A percentile compares a stretch with the other conserved stretches of the same genome.
Conservation (phyloP, 2,797 vertebrate genomes). For the Darevskia nairensis region DNA sequence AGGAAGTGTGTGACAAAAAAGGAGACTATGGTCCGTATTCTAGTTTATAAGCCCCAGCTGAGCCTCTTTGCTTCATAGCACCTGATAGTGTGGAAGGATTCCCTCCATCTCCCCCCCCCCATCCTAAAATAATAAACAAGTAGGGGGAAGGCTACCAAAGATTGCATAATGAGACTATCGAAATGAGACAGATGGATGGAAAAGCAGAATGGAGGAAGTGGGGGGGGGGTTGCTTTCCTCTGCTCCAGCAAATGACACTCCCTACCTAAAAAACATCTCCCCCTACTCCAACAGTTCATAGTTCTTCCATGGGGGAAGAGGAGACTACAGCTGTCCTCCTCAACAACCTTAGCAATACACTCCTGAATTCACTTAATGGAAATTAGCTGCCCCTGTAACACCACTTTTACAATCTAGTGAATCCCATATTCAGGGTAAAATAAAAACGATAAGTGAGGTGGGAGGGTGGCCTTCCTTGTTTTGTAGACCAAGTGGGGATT, state of each 20-base stretch:
- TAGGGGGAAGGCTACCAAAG: neutral
- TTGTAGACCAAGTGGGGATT: neutral
- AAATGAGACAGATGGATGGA: constrained; percentile 7
- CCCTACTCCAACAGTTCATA: neutral
- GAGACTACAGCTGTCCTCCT: no score
- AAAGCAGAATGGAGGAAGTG: neutral
- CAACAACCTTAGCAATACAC: neutral
- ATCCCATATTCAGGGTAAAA: neutral
- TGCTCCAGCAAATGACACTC: neutral
- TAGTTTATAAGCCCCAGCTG: neutral
- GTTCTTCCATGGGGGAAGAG: neutral
- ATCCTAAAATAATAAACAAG: neutral
- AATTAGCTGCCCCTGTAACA: neutral
- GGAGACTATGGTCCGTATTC: neutral
- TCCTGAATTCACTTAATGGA: neutral
- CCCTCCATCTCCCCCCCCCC: neutral
- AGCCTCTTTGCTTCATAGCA: neutral
- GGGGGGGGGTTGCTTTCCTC: neutral
- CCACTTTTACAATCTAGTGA: neutral
- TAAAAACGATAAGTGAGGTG: neutral
- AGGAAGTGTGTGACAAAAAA: constrained; percentile 1
- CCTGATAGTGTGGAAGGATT: neutral
- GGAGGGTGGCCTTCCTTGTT: neutral
- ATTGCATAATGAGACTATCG: neutral
- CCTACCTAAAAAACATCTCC: neutral